These are phyloP conservation scores for Polyodon spathula DNA, from an alignment of 2,113 vertebrate species.

Conservation along the genomic window DNA sequence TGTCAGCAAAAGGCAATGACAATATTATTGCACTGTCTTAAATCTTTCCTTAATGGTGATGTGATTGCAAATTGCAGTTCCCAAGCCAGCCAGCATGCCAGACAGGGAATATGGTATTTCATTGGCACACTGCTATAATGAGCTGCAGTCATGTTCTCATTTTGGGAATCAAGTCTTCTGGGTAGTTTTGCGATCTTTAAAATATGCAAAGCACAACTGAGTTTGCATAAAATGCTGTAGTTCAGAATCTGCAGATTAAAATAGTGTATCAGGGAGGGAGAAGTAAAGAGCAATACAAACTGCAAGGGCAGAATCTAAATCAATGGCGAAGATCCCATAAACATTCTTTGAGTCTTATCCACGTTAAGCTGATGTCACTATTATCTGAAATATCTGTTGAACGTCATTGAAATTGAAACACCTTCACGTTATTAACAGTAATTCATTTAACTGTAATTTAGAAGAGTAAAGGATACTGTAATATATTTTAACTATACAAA, in stretches of 20 bases:
- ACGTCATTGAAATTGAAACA: slow-evolving; percentile 1
- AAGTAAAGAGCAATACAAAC: background rate
- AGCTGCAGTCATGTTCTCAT: background rate
- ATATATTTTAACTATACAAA: background rate
- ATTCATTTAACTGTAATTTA: background rate
- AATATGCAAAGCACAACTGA: background rate
- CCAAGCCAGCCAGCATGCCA: too few species aligned
- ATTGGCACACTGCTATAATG: too few species aligned
- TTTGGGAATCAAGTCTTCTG: background rate
- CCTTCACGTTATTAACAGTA: too few species aligned
- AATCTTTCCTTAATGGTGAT: too few species aligned
- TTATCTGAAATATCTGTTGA: background rate
- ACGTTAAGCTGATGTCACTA: background rate
- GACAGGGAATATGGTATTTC: too few species aligned
- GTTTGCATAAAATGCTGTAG: background rate
- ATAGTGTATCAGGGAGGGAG: background rate
- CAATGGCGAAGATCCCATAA: slow-evolving; percentile 2
- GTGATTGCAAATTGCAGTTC: too few species aligned
- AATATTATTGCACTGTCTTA: too few species aligned
- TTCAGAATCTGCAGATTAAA: background rate
- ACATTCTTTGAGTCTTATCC: background rate
- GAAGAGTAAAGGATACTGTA: background rate
- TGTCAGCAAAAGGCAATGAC: too few species aligned
- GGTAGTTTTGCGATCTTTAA: background rate
- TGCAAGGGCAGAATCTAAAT: background rate